Conservation (phyloP, 2,113 vertebrate species). For the Misgurnus mizolepis region DNA sequence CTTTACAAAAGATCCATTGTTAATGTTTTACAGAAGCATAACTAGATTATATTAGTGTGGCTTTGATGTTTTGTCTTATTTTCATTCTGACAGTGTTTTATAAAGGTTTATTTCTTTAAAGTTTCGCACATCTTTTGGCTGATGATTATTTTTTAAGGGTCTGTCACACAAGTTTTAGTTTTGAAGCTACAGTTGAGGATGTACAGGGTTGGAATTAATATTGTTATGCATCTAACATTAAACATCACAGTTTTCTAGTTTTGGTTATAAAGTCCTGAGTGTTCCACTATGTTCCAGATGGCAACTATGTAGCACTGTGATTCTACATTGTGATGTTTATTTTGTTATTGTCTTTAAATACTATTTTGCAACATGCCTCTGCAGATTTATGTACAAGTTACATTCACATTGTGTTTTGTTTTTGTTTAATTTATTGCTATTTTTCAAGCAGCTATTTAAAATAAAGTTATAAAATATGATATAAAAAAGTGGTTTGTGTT, state of each 20-base stretch:
- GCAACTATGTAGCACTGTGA: slow-evolving; percentile 52
- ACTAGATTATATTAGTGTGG: background rate
- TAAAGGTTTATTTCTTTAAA: slow-evolving; percentile 1
- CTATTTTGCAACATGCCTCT: slow-evolving; percentile 35
- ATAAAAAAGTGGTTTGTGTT: background rate
- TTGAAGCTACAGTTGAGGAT: background rate
- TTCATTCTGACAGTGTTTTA: background rate
- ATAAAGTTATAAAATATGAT: slow-evolving; percentile 46
- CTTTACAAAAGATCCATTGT: background rate
- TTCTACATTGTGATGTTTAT: slow-evolving; percentile 17
- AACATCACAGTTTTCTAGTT: background rate
- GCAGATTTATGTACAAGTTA: slow-evolving; percentile 38
- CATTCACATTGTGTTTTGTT: slow-evolving; percentile 45
- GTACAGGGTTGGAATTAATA: background rate
- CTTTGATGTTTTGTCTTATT: background rate
- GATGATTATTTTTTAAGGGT: background rate
- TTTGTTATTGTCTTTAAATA: slow-evolving; percentile 11
- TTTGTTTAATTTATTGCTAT: slow-evolving; percentile 47
- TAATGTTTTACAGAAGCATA: background rate
- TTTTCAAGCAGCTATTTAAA: slow-evolving; percentile 43
- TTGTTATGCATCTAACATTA: background rate
- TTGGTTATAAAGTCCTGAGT: background rate
- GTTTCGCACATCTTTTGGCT: background rate
- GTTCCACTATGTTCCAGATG: background rate
- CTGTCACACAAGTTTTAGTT: background rate